phyloP scores from a whole-genome alignment of 2,113 vertebrate genomes.

The Mixornis gularis region DNA sequence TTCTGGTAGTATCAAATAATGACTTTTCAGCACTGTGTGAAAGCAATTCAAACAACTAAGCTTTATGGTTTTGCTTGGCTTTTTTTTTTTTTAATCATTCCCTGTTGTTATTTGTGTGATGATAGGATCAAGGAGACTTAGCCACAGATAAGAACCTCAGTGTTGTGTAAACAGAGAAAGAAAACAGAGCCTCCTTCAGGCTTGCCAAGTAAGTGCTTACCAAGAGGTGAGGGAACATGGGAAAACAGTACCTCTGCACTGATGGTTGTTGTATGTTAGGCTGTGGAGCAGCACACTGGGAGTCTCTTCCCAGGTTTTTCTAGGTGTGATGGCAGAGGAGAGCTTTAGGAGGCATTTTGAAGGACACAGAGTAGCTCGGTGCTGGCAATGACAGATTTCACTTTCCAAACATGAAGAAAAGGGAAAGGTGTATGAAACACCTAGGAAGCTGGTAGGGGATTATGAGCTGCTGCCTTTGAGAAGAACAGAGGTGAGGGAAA shows the following conservation, averaged over 20 bases:
- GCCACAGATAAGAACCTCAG: constrained; percentile 29
- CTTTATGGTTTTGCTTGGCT: neutral
- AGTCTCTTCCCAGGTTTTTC: neutral
- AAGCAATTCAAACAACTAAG: neutral
- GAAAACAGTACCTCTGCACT: neutral
- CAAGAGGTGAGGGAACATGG: neutral
- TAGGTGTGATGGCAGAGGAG: neutral
- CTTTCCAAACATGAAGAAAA: neutral
- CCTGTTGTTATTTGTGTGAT: constrained; percentile 39
- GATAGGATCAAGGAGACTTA: constrained; percentile 34
- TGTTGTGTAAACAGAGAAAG: constrained; percentile 24
- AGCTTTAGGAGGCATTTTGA: neutral
- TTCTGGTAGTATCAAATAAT: neutral
- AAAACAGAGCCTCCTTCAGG: neutral
- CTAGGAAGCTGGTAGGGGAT: neutral
- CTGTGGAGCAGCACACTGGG: fast-evolving
- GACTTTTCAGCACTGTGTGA: neutral
- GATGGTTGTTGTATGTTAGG: fast-evolving
- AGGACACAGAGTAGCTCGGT: neutral
- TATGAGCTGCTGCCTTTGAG: neutral
- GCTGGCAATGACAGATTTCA: neutral
- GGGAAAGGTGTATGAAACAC: neutral
- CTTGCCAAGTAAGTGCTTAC: neutral
- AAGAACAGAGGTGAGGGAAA: neutral
- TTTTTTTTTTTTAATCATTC: neutral